A percentile compares a stretch with the other conserved stretches of the same genome.
Conservation (phyloP, 2,888 invertebrate species). For the Epinotia demarniana region DNA sequence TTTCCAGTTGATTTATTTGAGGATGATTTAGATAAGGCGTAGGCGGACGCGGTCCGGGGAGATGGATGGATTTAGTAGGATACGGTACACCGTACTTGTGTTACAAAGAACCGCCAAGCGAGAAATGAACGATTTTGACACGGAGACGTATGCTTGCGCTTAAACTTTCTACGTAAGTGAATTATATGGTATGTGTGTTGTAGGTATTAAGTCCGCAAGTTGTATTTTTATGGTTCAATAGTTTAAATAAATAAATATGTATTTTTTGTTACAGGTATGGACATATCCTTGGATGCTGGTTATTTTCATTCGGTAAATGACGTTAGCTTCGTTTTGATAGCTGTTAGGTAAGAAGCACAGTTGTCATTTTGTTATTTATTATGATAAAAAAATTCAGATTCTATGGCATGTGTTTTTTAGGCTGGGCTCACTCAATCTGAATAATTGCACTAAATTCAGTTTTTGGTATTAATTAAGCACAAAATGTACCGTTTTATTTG, state of each 20-base stretch:
- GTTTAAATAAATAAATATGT: neutral
- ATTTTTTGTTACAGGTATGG: constrained; percentile 17
- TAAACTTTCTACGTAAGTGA: neutral
- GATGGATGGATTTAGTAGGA: constrained; percentile 48
- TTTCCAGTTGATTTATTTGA: constrained; percentile 78
- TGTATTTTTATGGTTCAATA: neutral
- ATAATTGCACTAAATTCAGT: too few relatives aligned
- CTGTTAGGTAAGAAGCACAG: too few relatives aligned
- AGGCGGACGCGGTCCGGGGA: constrained; percentile 44
- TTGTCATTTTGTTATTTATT: too few relatives aligned
- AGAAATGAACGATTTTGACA: constrained; percentile 21
- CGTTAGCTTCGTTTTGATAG: too few relatives aligned
- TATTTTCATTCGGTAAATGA: neutral
- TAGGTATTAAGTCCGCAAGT: too few relatives aligned
- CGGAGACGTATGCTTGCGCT: neutral
- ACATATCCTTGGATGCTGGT: neutral
- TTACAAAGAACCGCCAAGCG: constrained; percentile 12
- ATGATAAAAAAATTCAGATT: too few relatives aligned
- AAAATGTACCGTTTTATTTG: too few relatives aligned
- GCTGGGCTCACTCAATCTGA: too few relatives aligned
- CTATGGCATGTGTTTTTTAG: too few relatives aligned
- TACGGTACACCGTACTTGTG: constrained; percentile 23
- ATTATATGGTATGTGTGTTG: neutral
- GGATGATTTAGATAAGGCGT: constrained; percentile 66
- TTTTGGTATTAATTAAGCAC: too few relatives aligned